Base-by-base conservation (phyloP, 2,113 vertebrate species). In the Nymphicus hollandicus region DNA sequence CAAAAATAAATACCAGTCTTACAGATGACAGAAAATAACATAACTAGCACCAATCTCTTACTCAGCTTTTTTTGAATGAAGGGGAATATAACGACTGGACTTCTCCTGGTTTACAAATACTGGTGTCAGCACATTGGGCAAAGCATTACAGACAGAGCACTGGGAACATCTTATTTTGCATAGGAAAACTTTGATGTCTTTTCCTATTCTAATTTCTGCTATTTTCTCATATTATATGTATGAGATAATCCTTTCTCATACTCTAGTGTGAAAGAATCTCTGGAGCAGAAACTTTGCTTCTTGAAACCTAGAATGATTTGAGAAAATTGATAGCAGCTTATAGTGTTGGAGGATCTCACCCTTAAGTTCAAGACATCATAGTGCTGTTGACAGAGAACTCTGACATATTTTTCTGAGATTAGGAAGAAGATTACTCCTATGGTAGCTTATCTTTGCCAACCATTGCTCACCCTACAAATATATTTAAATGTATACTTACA, bases 21-120 rank as follows among this genome's bases (percentile, higher is more conserved):
- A 81, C 7, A 74, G 37, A 35, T 39, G 60, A 92, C 55, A 96
- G 88, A 86, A 93, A 88, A 81, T 86, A 89, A 93, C 60, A 87
- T 41, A 85, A 4, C 22, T 47, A 81, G 17, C 20, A 71, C 24
- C 56, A 93, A 7, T 5, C 19, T 84, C 77, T 85, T 73, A 56
- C 19, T 90, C 44, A 65, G 52, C 33, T 53, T 53, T 86, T 64
- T 69, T 25, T 9, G n/a, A 64, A 64, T 53, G 46, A 56, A 80
- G 11, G 11, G 52, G 14, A 69, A 66, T 43, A 69, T 39, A 94
- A 91, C 1, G 7, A 28, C 46, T 87, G 58, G 37, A 73, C 16
- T 81, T 92, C 14, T 58, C 55, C 33, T 44, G 6, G 17, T 84
- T 94, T 92, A 70, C 58, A 61, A 76, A 23, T 68, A 68, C 16